phyloP scores from a whole-genome alignment of 2,113 vertebrate genomes.

The Chloropsis hardwickii region DNA sequence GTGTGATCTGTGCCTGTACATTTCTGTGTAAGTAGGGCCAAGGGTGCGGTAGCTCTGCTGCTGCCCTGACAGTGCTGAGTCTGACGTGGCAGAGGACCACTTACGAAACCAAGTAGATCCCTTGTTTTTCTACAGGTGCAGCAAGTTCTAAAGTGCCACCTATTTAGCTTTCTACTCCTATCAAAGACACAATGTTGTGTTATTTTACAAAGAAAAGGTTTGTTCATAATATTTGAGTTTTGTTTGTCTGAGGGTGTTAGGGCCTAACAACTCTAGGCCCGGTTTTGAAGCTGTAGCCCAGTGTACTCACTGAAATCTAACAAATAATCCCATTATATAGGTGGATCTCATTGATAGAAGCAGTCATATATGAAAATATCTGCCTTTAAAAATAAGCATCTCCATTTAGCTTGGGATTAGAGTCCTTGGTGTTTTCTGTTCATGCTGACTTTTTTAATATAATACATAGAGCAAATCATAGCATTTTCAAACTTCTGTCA shows the following conservation, averaged over 20 bases:
- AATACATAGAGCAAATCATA: not conserved
- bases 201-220: not conserved
- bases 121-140: not conserved
- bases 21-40: not conserved
- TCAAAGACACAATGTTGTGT: not conserved
- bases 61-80: not conserved
- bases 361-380: not conserved
- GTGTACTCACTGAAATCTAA: not conserved
- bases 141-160: not conserved
- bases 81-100: fast-evolving
- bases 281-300: not conserved
- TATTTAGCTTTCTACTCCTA: not conserved
- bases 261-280: not conserved
- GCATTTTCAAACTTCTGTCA: not conserved
- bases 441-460: not conserved
- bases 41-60: not conserved
- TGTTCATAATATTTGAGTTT: not conserved
- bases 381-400: not conserved
- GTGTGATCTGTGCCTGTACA: not conserved
- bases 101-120: not conserved
- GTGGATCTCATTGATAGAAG: not conserved
- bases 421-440: not conserved
- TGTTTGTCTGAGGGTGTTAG: not conserved
- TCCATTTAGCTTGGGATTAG: not conserved
- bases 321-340: not conserved